Evolutionary conservation across 2,797 vertebrate genomes (phyloP).

Genomic region (Petrocephalus schoutedeni): DNA sequence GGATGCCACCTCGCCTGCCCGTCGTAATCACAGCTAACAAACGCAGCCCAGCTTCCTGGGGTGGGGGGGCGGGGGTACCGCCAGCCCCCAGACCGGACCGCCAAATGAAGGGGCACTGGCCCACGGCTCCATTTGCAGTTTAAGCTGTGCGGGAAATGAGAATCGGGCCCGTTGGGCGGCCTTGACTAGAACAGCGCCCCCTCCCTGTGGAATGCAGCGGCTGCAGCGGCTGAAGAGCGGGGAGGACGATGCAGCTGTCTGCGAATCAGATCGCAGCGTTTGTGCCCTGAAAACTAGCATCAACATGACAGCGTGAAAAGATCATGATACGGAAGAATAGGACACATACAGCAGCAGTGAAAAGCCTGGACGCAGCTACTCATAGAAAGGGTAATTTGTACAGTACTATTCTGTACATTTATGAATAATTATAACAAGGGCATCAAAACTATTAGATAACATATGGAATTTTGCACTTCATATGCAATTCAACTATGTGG

Average conservation of each 20-base stretch:
- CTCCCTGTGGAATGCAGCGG: background rate
- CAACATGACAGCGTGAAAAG: background rate
- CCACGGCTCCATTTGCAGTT: slow-evolving; percentile 38
- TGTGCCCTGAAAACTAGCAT: background rate
- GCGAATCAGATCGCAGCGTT: background rate
- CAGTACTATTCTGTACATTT: background rate
- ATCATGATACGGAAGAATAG: background rate
- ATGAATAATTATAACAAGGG: background rate
- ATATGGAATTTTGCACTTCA: background rate
- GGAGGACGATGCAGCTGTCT: background rate
- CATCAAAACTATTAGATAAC: background rate
- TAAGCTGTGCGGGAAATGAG: slow-evolving; percentile 41
- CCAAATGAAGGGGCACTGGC: slow-evolving; percentile 25
- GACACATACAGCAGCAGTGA: background rate
- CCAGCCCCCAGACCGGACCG: slow-evolving; percentile 21
- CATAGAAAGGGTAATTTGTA: background rate
- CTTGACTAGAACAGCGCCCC: slow-evolving; percentile 5
- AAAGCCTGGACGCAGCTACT: background rate
- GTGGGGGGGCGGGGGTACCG: slow-evolving; percentile 23
- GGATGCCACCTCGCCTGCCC: background rate
- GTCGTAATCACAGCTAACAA: slow-evolving; percentile 12
- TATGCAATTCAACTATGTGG: background rate
- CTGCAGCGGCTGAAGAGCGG: background rate
- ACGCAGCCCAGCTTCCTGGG: slow-evolving; percentile 2
- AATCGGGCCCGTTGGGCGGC: slow-evolving; percentile 27